A percentile compares a stretch with the other conserved stretches of the same genome.
phyloP scores from a whole-genome alignment of 2,888 invertebrate genomes.

The Heliconius charithonia region DNA sequence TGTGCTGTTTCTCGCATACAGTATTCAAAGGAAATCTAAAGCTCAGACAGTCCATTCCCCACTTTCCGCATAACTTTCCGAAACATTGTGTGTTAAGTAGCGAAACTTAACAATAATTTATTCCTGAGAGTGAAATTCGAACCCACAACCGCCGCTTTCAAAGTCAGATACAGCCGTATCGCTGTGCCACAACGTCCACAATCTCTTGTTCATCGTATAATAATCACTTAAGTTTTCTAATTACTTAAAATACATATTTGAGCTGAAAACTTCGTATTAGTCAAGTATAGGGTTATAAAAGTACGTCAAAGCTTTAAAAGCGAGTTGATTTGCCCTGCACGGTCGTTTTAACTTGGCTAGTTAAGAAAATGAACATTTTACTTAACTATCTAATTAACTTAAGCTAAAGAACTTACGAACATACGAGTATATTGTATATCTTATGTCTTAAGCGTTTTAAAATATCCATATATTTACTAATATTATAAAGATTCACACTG shows the following conservation, averaged over 20 bases:
- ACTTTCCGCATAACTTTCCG: too few species aligned
- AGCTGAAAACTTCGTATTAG: not conserved
- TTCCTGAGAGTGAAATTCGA: too few species aligned
- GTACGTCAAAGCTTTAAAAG: slow-evolving; percentile 8
- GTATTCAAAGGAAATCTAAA: too few species aligned
- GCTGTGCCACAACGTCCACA: not conserved
- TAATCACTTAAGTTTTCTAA: not conserved
- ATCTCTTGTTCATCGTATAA: not conserved
- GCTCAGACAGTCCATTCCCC: too few species aligned
- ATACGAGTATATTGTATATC: not conserved
- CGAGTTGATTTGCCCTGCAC: slow-evolving; percentile 5
- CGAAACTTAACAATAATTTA: too few species aligned
- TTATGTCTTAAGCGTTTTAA: too few species aligned
- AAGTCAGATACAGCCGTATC: too few species aligned
- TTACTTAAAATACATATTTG: not conserved
- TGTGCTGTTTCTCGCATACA: too few species aligned
- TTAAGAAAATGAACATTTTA: slow-evolving; percentile 18
- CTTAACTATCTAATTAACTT: slow-evolving; percentile 8
- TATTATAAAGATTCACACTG: too few species aligned
- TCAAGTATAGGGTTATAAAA: slow-evolving; percentile 8
- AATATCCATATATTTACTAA: too few species aligned
- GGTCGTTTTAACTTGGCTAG: slow-evolving; percentile 17
- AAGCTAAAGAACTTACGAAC: slow-evolving; percentile 5
- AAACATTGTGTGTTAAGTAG: too few species aligned
- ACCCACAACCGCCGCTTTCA: too few species aligned